These are phyloP conservation scores for Prionace glauca DNA, from an alignment of 2,797 vertebrate genomes.

Conservation along the genomic window DNA sequence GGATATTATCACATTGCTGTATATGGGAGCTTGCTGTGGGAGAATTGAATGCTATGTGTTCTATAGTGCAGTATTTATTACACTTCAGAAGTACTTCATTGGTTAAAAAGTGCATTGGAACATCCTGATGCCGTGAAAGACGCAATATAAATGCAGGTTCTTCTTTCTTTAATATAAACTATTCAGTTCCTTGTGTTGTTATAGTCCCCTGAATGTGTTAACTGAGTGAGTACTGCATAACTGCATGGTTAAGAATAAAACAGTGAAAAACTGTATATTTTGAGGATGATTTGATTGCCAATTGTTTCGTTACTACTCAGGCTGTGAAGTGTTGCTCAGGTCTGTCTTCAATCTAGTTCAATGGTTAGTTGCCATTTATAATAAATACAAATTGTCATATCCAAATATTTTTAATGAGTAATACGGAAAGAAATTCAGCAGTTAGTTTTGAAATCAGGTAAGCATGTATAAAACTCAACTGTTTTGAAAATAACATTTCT, in stretches of 20 bases:
- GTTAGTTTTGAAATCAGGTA: not conserved
- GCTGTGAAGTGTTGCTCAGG: not conserved
- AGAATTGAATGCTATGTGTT: not conserved
- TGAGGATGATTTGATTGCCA: not conserved
- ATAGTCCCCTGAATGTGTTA: not conserved
- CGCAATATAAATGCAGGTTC: not conserved
- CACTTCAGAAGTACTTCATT: not conserved
- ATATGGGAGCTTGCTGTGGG: not conserved
- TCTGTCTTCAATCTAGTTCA: not conserved
- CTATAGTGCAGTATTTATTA: not conserved
- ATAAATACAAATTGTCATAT: not conserved
- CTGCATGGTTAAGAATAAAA: not conserved
- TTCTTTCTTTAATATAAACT: slow-evolving; percentile 15
- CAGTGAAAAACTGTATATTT: not conserved
- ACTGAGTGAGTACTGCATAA: not conserved
- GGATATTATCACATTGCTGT: not conserved
- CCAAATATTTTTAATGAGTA: not conserved
- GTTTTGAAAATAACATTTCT: slow-evolving; percentile 12
- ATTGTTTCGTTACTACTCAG: not conserved
- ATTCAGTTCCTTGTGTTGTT: not conserved
- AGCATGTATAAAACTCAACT: not conserved
- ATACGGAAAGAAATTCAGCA: not conserved
- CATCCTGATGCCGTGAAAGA: not conserved
- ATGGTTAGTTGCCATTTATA: not conserved
- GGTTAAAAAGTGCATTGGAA: not conserved